A percentile compares a stretch with the other conserved stretches of the same genome.
Evolutionary conservation across 2,113 vertebrate species (phyloP).

Genomic region (Struthidea cinerea): DNA sequence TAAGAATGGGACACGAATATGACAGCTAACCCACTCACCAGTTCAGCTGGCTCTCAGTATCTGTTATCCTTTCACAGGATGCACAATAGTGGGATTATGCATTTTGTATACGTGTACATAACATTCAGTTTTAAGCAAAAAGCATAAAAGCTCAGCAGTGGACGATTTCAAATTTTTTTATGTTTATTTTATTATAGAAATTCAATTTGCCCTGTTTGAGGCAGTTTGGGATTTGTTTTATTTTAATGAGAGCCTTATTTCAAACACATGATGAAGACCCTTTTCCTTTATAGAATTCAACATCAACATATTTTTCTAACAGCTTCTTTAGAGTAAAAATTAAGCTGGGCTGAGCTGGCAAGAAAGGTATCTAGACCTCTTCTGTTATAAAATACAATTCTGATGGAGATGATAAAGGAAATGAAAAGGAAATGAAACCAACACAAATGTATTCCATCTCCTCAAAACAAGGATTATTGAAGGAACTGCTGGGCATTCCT

Average conservation of each 20-base stretch:
- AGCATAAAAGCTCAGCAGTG: neutral
- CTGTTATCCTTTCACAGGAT: neutral
- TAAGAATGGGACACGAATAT: neutral
- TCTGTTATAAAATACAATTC: neutral
- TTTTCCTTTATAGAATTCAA: neutral
- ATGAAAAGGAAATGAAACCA: slow-evolving; percentile 64
- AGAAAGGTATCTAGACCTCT: neutral
- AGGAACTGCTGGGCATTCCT: slow-evolving; percentile 49
- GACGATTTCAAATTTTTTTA: neutral
- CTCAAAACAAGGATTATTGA: slow-evolving; percentile 46
- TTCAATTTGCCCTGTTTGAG: neutral
- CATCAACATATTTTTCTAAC: neutral
- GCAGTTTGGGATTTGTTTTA: neutral
- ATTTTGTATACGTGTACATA: neutral
- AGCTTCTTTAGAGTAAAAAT: neutral
- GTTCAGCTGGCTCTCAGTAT: neutral
- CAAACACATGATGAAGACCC: neutral
- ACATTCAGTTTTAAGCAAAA: neutral
- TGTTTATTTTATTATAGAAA: neutral
- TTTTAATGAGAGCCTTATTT: neutral
- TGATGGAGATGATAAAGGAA: slow-evolving; percentile 17
- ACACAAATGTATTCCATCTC: neutral
- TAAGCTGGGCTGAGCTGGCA: neutral
- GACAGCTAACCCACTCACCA: neutral
- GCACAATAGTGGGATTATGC: neutral